These are phyloP conservation scores for Proteles cristata DNA, from an alignment of 2,113 vertebrate genomes.

Conservation along the genomic window DNA sequence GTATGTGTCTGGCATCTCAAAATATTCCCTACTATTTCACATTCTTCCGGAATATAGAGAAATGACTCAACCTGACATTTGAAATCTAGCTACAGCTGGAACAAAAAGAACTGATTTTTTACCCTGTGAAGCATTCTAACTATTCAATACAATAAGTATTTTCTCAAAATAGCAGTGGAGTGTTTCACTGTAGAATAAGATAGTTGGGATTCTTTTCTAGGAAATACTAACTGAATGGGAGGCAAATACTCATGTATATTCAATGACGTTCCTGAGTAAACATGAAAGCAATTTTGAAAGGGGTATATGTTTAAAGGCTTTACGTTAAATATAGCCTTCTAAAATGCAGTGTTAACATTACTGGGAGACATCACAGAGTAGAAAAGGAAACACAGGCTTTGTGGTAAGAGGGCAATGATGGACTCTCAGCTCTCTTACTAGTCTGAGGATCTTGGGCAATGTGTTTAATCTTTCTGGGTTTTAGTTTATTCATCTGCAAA, in stretches of 20 bases:
- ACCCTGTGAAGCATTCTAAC: background rate
- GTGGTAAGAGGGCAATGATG: background rate
- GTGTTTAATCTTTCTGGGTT: background rate
- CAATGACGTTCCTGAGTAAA: constrained; percentile 54
- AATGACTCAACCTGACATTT: constrained; percentile 73
- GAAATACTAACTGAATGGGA: background rate
- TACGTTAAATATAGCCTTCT: constrained; percentile 34
- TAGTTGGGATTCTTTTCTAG: background rate
- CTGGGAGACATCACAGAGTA: background rate
- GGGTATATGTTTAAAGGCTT: background rate
- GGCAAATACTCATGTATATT: constrained; percentile 10
- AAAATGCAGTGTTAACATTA: constrained; percentile 17
- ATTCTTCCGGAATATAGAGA: constrained; percentile 62
- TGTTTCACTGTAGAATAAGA: constrained; percentile 46
- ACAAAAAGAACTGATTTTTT: constrained; percentile 47
- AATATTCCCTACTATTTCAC: constrained; percentile 43
- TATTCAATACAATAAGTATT: constrained; percentile 36
- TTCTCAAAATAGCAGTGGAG: constrained; percentile 48
- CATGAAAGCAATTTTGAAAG: constrained; percentile 46
- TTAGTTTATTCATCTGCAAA: constrained; percentile 53
- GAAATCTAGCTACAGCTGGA: constrained; percentile 54
- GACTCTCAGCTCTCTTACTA: background rate
- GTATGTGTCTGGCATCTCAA: constrained; percentile 68
- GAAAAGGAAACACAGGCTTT: background rate
- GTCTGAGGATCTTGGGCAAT: background rate